A percentile compares a stretch with the other conserved stretches of the same genome.
Conservation (phyloP, 2,888 invertebrate genomes). For the Chrysina gloriosa region DNA sequence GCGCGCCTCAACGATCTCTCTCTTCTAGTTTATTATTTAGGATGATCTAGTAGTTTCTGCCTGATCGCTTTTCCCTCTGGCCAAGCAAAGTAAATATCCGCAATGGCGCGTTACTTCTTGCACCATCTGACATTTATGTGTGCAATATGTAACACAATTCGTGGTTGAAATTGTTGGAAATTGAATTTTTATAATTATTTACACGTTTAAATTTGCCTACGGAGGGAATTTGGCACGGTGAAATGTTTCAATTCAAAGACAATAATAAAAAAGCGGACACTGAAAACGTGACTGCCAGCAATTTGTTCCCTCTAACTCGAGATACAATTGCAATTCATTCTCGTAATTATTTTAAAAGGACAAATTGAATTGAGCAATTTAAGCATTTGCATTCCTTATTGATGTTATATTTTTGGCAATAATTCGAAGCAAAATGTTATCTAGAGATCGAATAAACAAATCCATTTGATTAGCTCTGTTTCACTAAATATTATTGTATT, state of each 20-base stretch:
- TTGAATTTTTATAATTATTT: no score
- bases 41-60: slow-evolving; percentile 43
- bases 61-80: slow-evolving; percentile 35
- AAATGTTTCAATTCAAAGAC: no score
- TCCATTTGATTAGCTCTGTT: no score
- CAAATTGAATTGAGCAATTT: background rate
- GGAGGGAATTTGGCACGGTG: no score
- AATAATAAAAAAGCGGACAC: background rate
- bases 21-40: slow-evolving; percentile 39
- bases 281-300: background rate
- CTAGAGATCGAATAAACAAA: no score
- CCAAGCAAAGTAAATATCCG: slow-evolving; percentile 13
- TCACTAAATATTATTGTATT: background rate
- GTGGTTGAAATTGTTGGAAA: no score
- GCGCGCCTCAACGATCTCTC: slow-evolving; percentile 20
- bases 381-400: background rate
- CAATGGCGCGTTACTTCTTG: slow-evolving; percentile 6
- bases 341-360: background rate
- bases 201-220: no score
- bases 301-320: background rate
- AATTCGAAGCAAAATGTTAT: background rate
- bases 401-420: background rate
- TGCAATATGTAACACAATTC: no score
- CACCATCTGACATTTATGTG: slow-evolving; percentile 1
- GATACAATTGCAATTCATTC: background rate